Conservation (phyloP, 2,888 invertebrate species). For the Drosophila mulleri region DNA sequence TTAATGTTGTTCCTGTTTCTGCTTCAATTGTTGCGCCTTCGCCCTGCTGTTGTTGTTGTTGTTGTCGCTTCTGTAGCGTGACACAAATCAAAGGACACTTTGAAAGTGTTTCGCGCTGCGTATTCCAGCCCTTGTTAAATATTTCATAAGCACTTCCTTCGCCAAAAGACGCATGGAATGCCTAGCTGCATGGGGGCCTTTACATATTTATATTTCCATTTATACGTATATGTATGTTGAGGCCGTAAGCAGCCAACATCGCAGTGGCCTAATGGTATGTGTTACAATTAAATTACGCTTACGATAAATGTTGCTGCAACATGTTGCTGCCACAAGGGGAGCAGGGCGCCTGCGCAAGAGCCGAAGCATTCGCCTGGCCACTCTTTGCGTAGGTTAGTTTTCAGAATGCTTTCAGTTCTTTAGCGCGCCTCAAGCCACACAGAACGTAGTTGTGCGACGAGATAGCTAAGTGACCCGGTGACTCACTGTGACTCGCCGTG, state of each 20-base stretch:
- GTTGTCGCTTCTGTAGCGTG: slow-evolving; percentile 52
- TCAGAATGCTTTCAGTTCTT: slow-evolving; percentile 59
- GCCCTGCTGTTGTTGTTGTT: neutral
- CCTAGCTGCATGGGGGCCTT: slow-evolving; percentile 12
- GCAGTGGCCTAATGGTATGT: slow-evolving; percentile 14
- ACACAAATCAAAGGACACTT: slow-evolving; percentile 68
- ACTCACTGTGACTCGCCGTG: slow-evolving; percentile 43
- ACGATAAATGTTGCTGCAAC: slow-evolving; percentile 75
- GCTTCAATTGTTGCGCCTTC: slow-evolving; percentile 45
- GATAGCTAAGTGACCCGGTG: slow-evolving; percentile 22
- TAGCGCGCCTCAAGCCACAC: slow-evolving; percentile 76
- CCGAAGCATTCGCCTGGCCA: slow-evolving; percentile 61
- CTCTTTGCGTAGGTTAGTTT: slow-evolving; percentile 53
- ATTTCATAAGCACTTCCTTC: slow-evolving; percentile 64
- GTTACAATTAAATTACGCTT: slow-evolving; percentile 70
- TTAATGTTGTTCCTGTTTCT: slow-evolving; percentile 72
- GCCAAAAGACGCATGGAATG: slow-evolving; percentile 33
- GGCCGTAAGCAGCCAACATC: neutral
- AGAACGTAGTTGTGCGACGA: slow-evolving; percentile 35
- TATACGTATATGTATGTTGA: neutral
- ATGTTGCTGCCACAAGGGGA: slow-evolving; percentile 48
- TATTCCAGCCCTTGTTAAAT: slow-evolving; percentile 58
- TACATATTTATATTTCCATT: neutral
- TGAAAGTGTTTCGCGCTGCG: slow-evolving; percentile 38
- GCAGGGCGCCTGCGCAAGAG: slow-evolving; percentile 38